These are phyloP conservation scores for Archips crataeganus DNA, from an alignment of 2,888 invertebrate species.

Conservation along the genomic window DNA sequence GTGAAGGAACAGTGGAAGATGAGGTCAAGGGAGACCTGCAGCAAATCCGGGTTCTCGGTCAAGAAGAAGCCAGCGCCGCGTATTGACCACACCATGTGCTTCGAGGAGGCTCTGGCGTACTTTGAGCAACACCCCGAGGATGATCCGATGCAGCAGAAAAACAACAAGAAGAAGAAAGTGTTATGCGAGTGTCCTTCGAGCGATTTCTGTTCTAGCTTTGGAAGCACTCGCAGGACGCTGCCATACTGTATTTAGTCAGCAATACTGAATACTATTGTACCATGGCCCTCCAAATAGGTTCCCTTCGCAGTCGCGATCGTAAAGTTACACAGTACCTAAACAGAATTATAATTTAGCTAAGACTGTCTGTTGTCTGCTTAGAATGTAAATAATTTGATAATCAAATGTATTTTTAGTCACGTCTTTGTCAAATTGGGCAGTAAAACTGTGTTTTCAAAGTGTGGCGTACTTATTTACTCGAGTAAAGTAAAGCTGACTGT, in stretches of 20 bases:
- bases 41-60: background rate
- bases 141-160: background rate
- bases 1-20: background rate
- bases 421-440: background rate
- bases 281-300: no score
- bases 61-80: conserved; percentile 1
- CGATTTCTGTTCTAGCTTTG: background rate
- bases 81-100: background rate
- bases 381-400: background rate
- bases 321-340: background rate
- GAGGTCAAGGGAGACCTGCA: background rate
- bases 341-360: background rate
- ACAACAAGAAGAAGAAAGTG: background rate
- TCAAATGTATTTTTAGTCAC: background rate
- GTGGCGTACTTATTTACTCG: background rate
- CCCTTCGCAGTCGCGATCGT: background rate
- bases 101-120: background rate
- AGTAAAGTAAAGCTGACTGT: no score
- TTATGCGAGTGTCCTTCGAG: background rate
- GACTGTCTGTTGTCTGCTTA: background rate
- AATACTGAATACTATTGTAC: background rate
- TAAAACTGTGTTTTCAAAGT: conserved; percentile 2
- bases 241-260: background rate
- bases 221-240: background rate
- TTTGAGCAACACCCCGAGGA: conserved; percentile 1